Percentiles rank a stretch among this genome's conserved stretches.
These are phyloP conservation scores for Megalopta genalis DNA, from an alignment of 1,140 invertebrate species.

Conservation along the genomic window DNA sequence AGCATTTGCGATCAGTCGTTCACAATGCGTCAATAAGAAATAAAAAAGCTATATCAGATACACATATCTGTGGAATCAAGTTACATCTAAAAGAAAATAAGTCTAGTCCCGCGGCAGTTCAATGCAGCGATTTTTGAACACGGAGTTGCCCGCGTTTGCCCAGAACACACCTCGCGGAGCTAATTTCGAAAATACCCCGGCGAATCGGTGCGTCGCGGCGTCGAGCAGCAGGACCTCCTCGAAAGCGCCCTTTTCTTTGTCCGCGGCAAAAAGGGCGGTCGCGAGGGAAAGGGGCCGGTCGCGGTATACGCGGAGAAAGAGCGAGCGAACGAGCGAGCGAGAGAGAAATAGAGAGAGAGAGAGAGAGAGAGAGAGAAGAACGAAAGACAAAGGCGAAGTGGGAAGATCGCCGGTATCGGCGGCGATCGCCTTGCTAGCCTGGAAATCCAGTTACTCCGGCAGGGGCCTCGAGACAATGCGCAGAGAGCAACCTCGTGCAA, in stretches of 20 bases:
- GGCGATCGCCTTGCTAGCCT: constrained; percentile 57
- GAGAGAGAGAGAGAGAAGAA: constrained; percentile 6
- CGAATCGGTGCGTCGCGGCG: no score
- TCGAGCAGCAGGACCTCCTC: neutral
- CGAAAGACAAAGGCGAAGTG: constrained; percentile 32
- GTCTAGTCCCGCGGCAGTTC: no score
- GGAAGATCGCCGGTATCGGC: constrained; percentile 42
- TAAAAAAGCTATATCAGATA: no score
- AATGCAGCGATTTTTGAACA: no score
- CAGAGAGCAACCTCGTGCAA: constrained; percentile 52
- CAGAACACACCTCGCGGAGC: neutral
- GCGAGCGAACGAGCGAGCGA: neutral
- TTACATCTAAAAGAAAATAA: no score
- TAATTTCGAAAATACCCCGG: neutral
- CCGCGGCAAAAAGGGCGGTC: neutral
- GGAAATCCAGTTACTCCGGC: constrained; percentile 62
- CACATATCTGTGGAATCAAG: no score
- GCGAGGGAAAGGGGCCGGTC: neutral
- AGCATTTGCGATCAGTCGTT: no score
- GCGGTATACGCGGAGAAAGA: neutral
- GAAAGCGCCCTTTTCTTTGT: neutral
- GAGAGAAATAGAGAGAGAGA: neutral
- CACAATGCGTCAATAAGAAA: no score
- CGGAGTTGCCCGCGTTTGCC: no score
- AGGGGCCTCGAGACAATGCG: constrained; percentile 58